Base-by-base conservation (phyloP, 2,113 vertebrate genomes). In the Cryptomyrus ogoouensis region DNA sequence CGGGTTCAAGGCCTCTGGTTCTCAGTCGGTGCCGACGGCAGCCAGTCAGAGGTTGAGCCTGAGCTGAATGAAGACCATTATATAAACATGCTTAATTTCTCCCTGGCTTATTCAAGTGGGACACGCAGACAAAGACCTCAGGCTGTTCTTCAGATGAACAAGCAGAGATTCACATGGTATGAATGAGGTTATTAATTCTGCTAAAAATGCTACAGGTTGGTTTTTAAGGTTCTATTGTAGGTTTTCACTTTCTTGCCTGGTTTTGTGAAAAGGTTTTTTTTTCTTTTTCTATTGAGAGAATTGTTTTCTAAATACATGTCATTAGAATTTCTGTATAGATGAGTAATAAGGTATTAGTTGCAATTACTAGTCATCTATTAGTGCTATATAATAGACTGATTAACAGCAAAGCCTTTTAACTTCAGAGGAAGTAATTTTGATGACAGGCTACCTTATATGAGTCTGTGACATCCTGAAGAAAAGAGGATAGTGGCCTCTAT, bases 301-400 rank as follows among this genome's bases (percentile, higher is more conserved):
- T 91, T 94, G 94, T 94, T 94, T 94, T 95, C 95, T 96, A 96
- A 96, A 96, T 96, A 96, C 95, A 94, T 94, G 95, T 94, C 95
- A 96, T 96, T 96, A 96, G 95, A 96, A 96, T 96, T 96, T 96
- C 95, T 96, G 94, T 96, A 94, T 94, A 94, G 96, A 95, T 95
- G 95, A 95, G 95, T 95, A 96, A 96, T 96, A 96, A 95, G 93
- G 96, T 96, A 96, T 96, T 96, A 96, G 95, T 96, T 95, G 95
- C 96, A 96, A 96, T 97, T 97, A 97, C 96, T 96, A 95, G 96
- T 96, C 95, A 95, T 96, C 95, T 97, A 96, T 96, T 96, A 95
- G 95, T 93, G 91, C 93, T 91, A 91, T 95, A 95, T 95, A 96
- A 96, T 95, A 94, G 94, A 93, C 94, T 96, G 94, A 95, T 97